phyloP scores from a whole-genome alignment of 2,797 vertebrate genomes.

The Silurus aristotelis region DNA sequence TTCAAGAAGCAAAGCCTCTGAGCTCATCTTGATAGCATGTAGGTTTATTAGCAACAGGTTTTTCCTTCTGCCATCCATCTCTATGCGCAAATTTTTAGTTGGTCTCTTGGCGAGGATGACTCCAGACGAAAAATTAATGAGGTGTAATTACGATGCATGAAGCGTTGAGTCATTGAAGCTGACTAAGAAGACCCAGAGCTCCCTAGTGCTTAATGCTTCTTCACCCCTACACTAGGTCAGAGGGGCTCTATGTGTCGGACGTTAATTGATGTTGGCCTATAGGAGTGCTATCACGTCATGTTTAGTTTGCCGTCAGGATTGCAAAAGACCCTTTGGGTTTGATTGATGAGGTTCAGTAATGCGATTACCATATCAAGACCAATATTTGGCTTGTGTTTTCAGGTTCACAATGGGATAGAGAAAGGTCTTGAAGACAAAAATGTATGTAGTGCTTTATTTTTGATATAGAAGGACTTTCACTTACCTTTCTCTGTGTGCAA shows the following conservation, averaged over 20 bases:
- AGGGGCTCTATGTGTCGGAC: constrained; percentile 39
- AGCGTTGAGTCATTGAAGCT: constrained; percentile 10
- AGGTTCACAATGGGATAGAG: constrained; percentile 37
- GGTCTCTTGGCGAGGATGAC: not conserved
- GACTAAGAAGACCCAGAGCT: constrained; percentile 48
- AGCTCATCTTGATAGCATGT: constrained; percentile 45
- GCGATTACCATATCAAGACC: not conserved
- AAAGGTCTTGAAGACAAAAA: constrained; percentile 20
- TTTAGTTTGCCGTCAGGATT: constrained; percentile 64
- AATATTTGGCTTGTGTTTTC: constrained; percentile 32
- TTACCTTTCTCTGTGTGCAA: constrained; percentile 7
- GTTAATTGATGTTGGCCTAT: constrained; percentile 60
- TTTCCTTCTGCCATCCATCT: constrained; percentile 40
- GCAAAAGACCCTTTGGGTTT: constrained; percentile 65
- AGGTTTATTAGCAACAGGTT: constrained; percentile 67
- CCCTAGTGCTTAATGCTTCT: constrained; percentile 45
- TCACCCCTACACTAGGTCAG: constrained; percentile 46
- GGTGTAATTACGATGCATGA: constrained; percentile 39
- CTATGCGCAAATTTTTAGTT: constrained; percentile 40
- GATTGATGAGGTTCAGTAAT: constrained; percentile 66
- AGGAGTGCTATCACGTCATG: constrained; percentile 59
- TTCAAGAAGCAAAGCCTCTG: constrained; percentile 54
- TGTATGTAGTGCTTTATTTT: constrained; percentile 58
- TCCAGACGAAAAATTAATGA: constrained; percentile 39
- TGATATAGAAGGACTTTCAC: constrained; percentile 48